A percentile compares a stretch with the other conserved stretches of the same genome.
These are phyloP conservation scores for Tiliacea citrago DNA, from an alignment of 2,888 invertebrate genomes.

Conservation along the genomic window DNA sequence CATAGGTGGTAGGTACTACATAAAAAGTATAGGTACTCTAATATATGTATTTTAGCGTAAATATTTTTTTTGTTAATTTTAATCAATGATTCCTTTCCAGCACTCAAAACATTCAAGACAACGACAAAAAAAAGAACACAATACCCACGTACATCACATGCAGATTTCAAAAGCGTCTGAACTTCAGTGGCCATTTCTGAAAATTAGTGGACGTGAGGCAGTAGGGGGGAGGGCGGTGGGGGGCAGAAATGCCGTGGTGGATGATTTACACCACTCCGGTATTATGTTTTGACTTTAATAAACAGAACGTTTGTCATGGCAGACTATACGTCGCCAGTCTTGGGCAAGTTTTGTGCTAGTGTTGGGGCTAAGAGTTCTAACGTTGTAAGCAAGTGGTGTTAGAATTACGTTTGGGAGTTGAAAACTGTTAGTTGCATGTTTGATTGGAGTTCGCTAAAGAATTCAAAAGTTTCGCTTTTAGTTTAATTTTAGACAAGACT, in stretches of 20 bases:
- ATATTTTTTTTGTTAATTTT: neutral
- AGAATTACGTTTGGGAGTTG: constrained; percentile 30
- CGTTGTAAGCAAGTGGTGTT: constrained; percentile 29
- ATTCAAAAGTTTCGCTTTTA: neutral
- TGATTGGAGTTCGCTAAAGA: neutral
- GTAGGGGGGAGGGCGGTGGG: constrained; percentile 68
- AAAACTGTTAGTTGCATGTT: neutral
- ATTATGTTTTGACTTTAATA: constrained; percentile 92
- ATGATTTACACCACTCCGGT: constrained; percentile 92
- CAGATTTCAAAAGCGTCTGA: constrained; percentile 78
- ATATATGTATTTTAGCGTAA: neutral
- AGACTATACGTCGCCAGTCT: constrained; percentile 79
- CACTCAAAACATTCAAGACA: constrained; percentile 5
- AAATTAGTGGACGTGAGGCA: constrained; percentile 86
- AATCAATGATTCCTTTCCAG: neutral
- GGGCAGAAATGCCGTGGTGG: constrained; percentile 79
- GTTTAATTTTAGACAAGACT: neutral
- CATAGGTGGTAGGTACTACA: neutral
- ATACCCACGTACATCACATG: constrained; percentile 68
- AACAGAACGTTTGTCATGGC: constrained; percentile 89
- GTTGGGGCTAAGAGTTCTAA: constrained; percentile 33
- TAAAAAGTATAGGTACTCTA: neutral
- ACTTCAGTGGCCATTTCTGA: constrained; percentile 87
- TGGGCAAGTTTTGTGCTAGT: constrained; percentile 71
- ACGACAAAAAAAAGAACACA: constrained; percentile 15